These are phyloP conservation scores for Ectropis grisescens DNA, from an alignment of 1,140 invertebrate genomes.

Conservation along the genomic window DNA sequence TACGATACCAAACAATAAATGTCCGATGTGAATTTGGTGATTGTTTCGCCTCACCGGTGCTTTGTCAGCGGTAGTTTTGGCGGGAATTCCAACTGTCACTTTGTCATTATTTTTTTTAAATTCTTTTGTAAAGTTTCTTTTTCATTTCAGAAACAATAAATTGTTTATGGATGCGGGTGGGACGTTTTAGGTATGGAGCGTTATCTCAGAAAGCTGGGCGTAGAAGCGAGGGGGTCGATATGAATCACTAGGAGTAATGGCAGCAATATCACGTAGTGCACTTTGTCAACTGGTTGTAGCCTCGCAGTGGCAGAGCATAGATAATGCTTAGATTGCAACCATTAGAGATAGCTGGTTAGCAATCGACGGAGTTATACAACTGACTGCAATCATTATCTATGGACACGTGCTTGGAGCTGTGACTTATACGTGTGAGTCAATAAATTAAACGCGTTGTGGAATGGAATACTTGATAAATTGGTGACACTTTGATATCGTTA, in stretches of 20 bases:
- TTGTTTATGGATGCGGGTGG: no score
- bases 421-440: no score
- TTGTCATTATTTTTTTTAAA: constrained; percentile 20
- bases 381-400: no score
- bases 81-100: constrained; percentile 32
- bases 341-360: constrained; percentile 34
- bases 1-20: constrained; percentile 64
- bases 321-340: constrained; percentile 56
- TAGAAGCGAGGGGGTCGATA: constrained; percentile 38
- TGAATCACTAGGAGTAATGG: constrained; percentile 67
- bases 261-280: constrained; percentile 68
- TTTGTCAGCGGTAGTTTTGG: constrained; percentile 42
- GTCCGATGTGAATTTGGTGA: constrained; percentile 59
- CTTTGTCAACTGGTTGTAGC: constrained; percentile 65
- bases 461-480: no score
- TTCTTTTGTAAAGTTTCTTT: no score
- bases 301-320: constrained; percentile 57
- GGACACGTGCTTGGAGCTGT: no score
- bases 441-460: no score
- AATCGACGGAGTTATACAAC: constrained; percentile 10
- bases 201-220: constrained; percentile 49
- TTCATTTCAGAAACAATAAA: no score
- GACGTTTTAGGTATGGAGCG: constrained; percentile 33
- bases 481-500: no score
- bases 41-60: constrained; percentile 45